phyloP scores from a whole-genome alignment of 1,140 invertebrate genomes.

The Drosophila guanche region DNA sequence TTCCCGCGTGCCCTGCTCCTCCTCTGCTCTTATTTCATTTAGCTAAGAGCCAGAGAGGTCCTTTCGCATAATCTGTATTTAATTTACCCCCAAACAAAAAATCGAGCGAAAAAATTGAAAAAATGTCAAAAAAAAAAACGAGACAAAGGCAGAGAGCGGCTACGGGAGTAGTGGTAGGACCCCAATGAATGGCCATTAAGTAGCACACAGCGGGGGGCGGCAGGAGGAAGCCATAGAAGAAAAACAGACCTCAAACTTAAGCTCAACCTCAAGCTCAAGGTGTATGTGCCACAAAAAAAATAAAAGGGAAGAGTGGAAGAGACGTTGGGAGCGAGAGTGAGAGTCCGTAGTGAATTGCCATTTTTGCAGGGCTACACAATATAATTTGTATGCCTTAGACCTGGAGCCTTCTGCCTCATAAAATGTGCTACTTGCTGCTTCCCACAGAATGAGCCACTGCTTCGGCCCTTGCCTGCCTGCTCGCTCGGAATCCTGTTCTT shows the following conservation, averaged over 20 bases:
- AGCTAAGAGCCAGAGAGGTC: constrained; percentile 57
- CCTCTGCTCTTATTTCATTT: constrained; percentile 53
- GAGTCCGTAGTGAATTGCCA: constrained; percentile 68
- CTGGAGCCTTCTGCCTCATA: neutral
- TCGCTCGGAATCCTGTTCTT: neutral
- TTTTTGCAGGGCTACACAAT: constrained; percentile 61
- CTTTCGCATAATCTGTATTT: constrained; percentile 68
- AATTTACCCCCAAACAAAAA: constrained; percentile 60
- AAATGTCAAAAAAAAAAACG: constrained; percentile 78
- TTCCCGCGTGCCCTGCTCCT: constrained; percentile 23
- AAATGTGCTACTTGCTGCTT: too few relatives aligned
- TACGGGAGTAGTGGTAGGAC: too few relatives aligned
- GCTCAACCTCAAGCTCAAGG: constrained; percentile 44
- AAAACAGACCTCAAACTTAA: constrained; percentile 21
- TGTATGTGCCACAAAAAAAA: constrained; percentile 30
- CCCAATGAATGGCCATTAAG: constrained; percentile 57
- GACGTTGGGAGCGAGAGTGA: neutral
- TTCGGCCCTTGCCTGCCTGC: neutral
- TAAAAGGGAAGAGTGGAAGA: neutral
- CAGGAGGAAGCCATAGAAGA: constrained; percentile 13
- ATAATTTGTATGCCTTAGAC: constrained; percentile 54
- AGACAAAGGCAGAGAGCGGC: constrained; percentile 8
- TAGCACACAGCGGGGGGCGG: constrained; percentile 27
- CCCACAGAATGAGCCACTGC: too few relatives aligned
- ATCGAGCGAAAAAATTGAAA: constrained; percentile 52